These are phyloP conservation scores for Drosophila cognata DNA, from an alignment of 2,888 invertebrate genomes.

Conservation along the genomic window DNA sequence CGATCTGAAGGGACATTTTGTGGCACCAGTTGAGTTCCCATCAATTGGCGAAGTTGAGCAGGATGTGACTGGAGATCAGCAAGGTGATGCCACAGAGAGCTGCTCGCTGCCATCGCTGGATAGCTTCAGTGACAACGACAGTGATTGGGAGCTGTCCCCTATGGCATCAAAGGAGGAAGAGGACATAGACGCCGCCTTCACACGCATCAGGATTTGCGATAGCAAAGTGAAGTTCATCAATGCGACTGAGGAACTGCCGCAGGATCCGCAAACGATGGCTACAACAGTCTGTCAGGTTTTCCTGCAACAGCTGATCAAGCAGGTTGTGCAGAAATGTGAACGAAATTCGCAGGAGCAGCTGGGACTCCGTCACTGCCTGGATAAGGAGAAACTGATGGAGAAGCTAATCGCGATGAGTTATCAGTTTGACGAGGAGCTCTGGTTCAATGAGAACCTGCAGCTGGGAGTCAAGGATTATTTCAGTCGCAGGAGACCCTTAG, in stretches of 20 bases:
- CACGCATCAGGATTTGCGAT: neutral
- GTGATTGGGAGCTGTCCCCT: neutral
- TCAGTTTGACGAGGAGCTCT: accelerated
- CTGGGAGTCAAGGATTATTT: slow-evolving; percentile 10
- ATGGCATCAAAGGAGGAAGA: neutral
- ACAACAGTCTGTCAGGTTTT: neutral
- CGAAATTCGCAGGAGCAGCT: neutral
- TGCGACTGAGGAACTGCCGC: neutral
- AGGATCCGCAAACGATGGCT: neutral
- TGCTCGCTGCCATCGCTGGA: neutral
- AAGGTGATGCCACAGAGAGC: neutral
- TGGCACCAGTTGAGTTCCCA: neutral
- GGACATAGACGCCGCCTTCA: neutral
- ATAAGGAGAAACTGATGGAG: slow-evolving; percentile 34
- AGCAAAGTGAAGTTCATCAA: neutral
- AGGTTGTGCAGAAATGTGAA: slow-evolving; percentile 1
- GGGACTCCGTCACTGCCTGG: neutral
- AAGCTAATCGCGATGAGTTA: neutral
- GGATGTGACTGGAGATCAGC: neutral
- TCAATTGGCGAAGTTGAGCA: neutral
- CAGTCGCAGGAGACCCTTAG: slow-evolving; percentile 8
- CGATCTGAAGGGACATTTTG: neutral
- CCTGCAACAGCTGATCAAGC: neutral
- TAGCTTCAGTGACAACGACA: neutral
- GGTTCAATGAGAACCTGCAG: neutral